Percentiles rank a stretch among this genome's conserved stretches.
These are phyloP conservation scores for Neopelma chrysocephalum DNA, from an alignment of 2,797 vertebrate genomes.

Conservation along the genomic window DNA sequence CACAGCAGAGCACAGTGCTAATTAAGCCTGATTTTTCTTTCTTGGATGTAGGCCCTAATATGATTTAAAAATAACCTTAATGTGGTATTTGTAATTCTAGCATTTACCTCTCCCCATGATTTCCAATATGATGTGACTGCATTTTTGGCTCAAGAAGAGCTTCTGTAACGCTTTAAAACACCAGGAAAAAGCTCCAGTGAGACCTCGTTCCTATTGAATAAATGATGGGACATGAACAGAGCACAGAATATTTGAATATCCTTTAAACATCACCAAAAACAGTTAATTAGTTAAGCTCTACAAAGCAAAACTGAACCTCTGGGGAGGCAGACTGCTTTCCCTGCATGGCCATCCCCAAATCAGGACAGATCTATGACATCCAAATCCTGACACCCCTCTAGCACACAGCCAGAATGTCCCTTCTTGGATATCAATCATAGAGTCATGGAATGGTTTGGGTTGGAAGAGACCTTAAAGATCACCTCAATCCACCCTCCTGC, in stretches of 20 bases:
- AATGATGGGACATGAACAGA: background rate
- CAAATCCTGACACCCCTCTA: background rate
- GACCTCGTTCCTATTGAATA: background rate
- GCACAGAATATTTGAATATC: background rate
- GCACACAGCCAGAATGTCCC: background rate
- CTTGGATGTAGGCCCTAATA: background rate
- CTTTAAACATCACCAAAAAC: background rate
- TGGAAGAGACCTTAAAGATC: background rate
- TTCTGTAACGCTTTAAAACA: background rate
- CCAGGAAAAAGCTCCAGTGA: background rate
- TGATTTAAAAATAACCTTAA: conserved; percentile 21
- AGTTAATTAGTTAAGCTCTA: background rate
- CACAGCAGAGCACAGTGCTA: background rate
- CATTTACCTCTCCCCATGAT: conserved; percentile 27
- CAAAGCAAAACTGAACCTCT: background rate
- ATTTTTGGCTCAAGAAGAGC: background rate
- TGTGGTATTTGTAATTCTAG: background rate
- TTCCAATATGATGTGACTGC: background rate
- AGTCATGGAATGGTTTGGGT: background rate
- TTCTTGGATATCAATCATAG: background rate
- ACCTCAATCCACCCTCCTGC: background rate
- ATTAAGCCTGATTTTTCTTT: conserved; percentile 19
- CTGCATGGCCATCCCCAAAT: background rate
- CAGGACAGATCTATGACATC: background rate
- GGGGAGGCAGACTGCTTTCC: background rate